These are phyloP conservation scores for Periophthalmus magnuspinnatus DNA, from an alignment of 2,797 vertebrate species.

Conservation along the genomic window DNA sequence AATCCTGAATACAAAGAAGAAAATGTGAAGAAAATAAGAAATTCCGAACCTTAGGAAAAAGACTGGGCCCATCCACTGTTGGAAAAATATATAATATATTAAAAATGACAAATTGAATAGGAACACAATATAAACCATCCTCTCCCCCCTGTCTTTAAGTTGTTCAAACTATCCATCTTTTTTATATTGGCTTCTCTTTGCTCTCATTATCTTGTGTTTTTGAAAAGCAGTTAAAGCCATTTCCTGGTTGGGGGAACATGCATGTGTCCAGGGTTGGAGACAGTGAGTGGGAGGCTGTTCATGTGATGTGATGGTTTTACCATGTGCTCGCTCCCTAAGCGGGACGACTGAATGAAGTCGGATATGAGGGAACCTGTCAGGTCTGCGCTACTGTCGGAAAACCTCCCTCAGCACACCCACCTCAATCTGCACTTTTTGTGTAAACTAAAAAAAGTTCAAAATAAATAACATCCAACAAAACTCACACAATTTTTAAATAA, in stretches of 20 bases:
- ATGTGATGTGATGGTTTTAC: slow-evolving; percentile 66
- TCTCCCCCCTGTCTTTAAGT: background rate
- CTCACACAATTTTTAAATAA: background rate
- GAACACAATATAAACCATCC: slow-evolving; percentile 2
- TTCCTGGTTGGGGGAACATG: slow-evolving; percentile 66
- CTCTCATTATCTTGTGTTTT: slow-evolving; percentile 41
- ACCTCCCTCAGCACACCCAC: slow-evolving; percentile 46
- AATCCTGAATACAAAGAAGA: background rate
- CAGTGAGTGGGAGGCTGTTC: slow-evolving; percentile 43
- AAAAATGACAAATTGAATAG: slow-evolving; percentile 3
- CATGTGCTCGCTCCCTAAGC: slow-evolving; percentile 65
- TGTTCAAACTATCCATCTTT: slow-evolving; percentile 31
- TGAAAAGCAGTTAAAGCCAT: slow-evolving; percentile 57
- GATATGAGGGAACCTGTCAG: slow-evolving; percentile 73
- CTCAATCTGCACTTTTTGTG: slow-evolving; percentile 18
- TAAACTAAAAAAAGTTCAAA: slow-evolving; percentile 1
- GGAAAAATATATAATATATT: background rate
- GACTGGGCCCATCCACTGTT: background rate
- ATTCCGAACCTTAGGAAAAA: background rate
- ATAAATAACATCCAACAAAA: background rate
- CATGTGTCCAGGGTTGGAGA: slow-evolving; percentile 46
- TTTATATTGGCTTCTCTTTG: slow-evolving; percentile 16
- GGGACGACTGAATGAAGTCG: slow-evolving; percentile 69
- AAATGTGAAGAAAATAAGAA: background rate
- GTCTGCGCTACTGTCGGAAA: slow-evolving; percentile 74